Conservation (phyloP, 2,113 vertebrate species). For the Columba livia region DNA sequence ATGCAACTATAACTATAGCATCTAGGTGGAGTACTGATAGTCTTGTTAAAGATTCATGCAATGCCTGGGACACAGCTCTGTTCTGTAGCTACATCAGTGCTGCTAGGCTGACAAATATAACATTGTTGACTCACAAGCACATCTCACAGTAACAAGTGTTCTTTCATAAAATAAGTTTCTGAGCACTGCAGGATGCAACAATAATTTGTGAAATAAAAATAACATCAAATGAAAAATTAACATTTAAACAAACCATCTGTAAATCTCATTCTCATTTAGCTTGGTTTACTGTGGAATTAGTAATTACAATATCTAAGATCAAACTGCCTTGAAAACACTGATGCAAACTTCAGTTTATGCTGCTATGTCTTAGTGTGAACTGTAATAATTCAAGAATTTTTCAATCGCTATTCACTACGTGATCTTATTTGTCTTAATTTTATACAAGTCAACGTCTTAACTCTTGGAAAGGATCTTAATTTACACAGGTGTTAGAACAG, state of each 20-base stretch:
- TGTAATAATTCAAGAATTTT: background rate
- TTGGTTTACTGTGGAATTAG: background rate
- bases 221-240: background rate
- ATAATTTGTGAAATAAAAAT: background rate
- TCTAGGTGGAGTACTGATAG: background rate
- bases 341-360: background rate
- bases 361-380: background rate
- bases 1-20: background rate
- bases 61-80: background rate
- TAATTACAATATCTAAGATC: background rate
- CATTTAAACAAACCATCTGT: background rate
- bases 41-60: slow-evolving; percentile 64
- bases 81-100: background rate
- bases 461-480: background rate
- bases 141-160: background rate
- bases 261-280: background rate
- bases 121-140: background rate
- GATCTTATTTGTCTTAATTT: background rate
- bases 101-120: slow-evolving; percentile 2
- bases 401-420: background rate
- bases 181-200: background rate
- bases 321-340: background rate
- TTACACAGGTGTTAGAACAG: background rate
- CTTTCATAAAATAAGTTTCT: background rate
- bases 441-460: background rate